Evolutionary conservation across 2,888 invertebrate species (phyloP).

Genomic region (Drosophila leonis): DNA sequence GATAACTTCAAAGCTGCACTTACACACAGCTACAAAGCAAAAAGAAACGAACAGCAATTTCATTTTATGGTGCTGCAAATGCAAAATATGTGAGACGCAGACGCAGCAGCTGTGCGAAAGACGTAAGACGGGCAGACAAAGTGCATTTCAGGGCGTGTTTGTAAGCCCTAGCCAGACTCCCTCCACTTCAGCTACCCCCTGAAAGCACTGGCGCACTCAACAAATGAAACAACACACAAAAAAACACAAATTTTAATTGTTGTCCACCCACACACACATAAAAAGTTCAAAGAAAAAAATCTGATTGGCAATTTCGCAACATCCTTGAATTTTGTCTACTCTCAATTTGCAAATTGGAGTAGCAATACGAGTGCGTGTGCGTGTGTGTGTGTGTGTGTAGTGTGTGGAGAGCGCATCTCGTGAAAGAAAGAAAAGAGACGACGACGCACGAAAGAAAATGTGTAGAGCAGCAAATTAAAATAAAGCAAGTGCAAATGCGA

Average conservation of each 20-base stretch:
- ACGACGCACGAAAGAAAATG: conserved; percentile 60
- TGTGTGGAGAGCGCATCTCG: conserved; percentile 61
- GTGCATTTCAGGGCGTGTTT: conserved; percentile 83
- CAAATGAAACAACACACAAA: conserved; percentile 37
- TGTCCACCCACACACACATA: not conserved
- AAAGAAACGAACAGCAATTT: conserved; percentile 20
- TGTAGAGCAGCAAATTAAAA: conserved; percentile 64
- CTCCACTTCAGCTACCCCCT: conserved; percentile 31
- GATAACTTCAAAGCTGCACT: conserved; percentile 63
- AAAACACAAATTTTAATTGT: conserved; percentile 35
- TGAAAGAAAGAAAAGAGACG: conserved; percentile 66
- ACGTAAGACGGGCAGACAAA: conserved; percentile 65
- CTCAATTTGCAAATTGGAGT: conserved; percentile 77
- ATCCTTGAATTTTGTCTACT: conserved; percentile 82
- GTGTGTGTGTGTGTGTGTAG: conserved; percentile 15
- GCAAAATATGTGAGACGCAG: conserved; percentile 59
- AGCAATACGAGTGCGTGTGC: conserved; percentile 52
- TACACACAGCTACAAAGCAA: conserved; percentile 23
- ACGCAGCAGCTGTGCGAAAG: conserved; percentile 44
- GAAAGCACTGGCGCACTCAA: conserved; percentile 48
- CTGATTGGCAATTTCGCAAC: conserved; percentile 61
- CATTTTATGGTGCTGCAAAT: conserved; percentile 21
- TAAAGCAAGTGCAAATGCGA: conserved; percentile 57
- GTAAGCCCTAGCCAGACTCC: conserved; percentile 58
- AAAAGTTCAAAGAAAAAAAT: conserved; percentile 10